Evolutionary conservation across 2,797 vertebrate genomes (phyloP), one percentile per base, ranked within the genome.

Genomic region (Sciurus carolinensis): DNA sequence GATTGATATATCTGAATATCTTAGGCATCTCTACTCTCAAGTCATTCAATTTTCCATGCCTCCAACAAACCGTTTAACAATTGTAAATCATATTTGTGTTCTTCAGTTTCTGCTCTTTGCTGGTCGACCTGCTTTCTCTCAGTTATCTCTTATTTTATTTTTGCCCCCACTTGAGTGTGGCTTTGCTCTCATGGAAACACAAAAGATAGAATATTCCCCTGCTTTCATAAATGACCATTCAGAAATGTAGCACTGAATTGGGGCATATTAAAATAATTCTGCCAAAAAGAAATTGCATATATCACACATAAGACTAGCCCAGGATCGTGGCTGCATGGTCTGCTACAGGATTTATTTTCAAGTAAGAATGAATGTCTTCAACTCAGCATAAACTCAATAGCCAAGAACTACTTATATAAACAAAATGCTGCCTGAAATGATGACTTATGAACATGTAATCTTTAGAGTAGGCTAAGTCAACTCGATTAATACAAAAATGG

Each of bases 111-210:
- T 26, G 28, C n/a, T 26, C 10, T 87, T 91, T 64, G 14, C n/a
- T 54, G 2, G 8, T 42, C 4, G 44, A 44, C 33, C 39, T 69
- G 33, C 14, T 1, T 76, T 50, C 57, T 77, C 14, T n/a, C 36
- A 44, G 28, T 95, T 54, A n/a, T 67, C 24, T 95, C 57, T 82
- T 11, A 87, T 57, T 91, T 44, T 91, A 24, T 87, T 24, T 75
- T 30, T 52, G 17, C 9, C 33, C 47, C 47, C 2, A 50, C 3
- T 44, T 73, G 39, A 80, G 1, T 80, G 64, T n/a, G 59, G 33
- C 36, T n/a, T 57, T 13, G 28, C n/a, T 36, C 82, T 5, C 0
- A 47, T 33, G 47, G 33, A 64, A 24, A 36, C 52, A 72, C 15
- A 93, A 64, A 64, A 42, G 4, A 44, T 44, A 75, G 20, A 71